Percentiles rank a stretch among this genome's conserved stretches.
These are phyloP conservation scores for Pocillopora grandis DNA, from an alignment of 92 coral and sea anemone genomes.

Conservation along the genomic window DNA sequence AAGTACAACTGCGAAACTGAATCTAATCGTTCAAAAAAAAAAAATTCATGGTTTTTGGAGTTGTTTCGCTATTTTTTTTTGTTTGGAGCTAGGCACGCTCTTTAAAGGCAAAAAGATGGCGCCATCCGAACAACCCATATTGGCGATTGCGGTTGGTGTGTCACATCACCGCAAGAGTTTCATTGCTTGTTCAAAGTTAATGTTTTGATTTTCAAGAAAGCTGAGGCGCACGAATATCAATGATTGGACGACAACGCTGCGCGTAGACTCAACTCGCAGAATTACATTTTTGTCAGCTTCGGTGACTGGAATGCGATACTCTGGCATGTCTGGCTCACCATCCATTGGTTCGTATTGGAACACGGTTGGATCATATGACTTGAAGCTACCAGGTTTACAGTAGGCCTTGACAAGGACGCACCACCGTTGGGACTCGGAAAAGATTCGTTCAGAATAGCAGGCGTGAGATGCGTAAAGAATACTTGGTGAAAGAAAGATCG, in stretches of 20 bases:
- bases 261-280: slow-evolving; percentile 58
- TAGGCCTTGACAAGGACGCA: slow-evolving; percentile 60
- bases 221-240: slow-evolving; percentile 47
- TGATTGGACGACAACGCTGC: slow-evolving; percentile 64
- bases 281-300: slow-evolving; percentile 40
- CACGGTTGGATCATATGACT: slow-evolving; percentile 57
- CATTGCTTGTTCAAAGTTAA: slow-evolving; percentile 8
- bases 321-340: slow-evolving; percentile 65
- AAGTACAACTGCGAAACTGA: too few species aligned
- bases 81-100: too few species aligned
- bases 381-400: slow-evolving; percentile 52
- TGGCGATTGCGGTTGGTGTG: not conserved
- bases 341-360: slow-evolving; percentile 44
- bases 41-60: too few species aligned
- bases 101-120: too few species aligned
- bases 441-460: slow-evolving; percentile 54
- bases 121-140: too few species aligned
- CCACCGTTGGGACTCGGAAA: slow-evolving; percentile 46
- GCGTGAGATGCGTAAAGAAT: slow-evolving; percentile 49
- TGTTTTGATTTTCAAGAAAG: slow-evolving; percentile 43
- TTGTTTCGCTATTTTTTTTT: too few species aligned
- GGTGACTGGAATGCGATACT: slow-evolving; percentile 58
- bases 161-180: not conserved
- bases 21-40: too few species aligned
- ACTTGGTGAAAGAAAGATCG: slow-evolving; percentile 72